A percentile compares a stretch with the other conserved stretches of the same genome.
phyloP scores from a whole-genome alignment of 1,140 invertebrate species.

The Arctopsyche grandis region DNA sequence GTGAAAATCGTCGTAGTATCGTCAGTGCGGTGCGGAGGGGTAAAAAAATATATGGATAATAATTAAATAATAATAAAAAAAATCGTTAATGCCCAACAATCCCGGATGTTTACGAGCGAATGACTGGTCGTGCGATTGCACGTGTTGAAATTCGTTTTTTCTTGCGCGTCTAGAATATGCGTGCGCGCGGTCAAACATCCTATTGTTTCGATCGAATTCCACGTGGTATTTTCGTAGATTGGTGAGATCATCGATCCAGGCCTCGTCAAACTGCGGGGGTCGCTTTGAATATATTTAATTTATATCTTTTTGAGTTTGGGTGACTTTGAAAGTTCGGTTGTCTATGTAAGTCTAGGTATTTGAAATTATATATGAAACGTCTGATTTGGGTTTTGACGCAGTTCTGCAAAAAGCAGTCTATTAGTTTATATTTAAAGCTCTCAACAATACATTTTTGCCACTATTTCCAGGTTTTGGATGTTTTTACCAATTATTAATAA shows the following conservation, averaged over 20 bases:
- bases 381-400: too few species aligned
- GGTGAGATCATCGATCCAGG: constrained; percentile 13
- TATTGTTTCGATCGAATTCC: constrained; percentile 23
- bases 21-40: too few species aligned
- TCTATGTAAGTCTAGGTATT: too few species aligned
- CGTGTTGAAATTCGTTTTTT: constrained; percentile 25
- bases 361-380: too few species aligned
- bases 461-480: too few species aligned
- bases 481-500: too few species aligned
- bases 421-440: too few species aligned
- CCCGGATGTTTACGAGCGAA: constrained; percentile 19
- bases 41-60: neutral
- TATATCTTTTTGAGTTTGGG: too few species aligned
- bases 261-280: neutral
- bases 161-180: neutral
- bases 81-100: constrained; percentile 9
- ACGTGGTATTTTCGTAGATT: constrained; percentile 13
- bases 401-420: too few species aligned
- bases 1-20: neutral
- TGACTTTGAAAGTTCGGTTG: too few species aligned
- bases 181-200: constrained; percentile 13
- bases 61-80: constrained; percentile 11
- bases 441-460: too few species aligned
- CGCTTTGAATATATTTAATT: neutral
- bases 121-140: constrained; percentile 16